Conservation (phyloP, 2,797 vertebrate species). For the Tamandua tetradactyla region DNA sequence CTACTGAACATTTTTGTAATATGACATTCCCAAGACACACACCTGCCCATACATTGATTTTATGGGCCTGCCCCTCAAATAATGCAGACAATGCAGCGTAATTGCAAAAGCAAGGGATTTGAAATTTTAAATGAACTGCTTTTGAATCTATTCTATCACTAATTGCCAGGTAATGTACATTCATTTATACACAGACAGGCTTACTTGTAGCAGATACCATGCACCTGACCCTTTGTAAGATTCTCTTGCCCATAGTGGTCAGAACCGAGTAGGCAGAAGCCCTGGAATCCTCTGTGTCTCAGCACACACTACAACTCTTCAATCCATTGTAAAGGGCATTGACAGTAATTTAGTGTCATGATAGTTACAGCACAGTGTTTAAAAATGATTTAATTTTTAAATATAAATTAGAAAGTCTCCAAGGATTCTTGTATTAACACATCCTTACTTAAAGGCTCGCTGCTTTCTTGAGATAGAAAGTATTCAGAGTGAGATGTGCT, state of each 20-base stretch:
- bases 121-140: conserved; percentile 7
- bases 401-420: not conserved
- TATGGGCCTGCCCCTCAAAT: not conserved
- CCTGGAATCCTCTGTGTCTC: not conserved
- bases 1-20: conserved; percentile 8
- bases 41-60: not conserved
- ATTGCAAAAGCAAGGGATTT: not conserved
- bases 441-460: not conserved
- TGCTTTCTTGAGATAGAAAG: not conserved
- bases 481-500: not conserved
- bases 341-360: not conserved
- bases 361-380: not conserved
- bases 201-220: not conserved
- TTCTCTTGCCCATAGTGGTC: not conserved
- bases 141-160: conserved; percentile 20
- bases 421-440: not conserved
- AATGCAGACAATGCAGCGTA: not conserved
- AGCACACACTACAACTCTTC: not conserved
- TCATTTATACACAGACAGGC: not conserved
- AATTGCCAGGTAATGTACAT: not conserved
- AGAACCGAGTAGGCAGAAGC: not conserved
- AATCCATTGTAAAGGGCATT: not conserved
- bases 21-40: not conserved
- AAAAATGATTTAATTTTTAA: not conserved
- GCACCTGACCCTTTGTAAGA: not conserved